Percentiles rank a stretch among this genome's conserved stretches.
These are phyloP conservation scores for Caranx melampygus DNA, from an alignment of 2,113 vertebrate genomes.

Conservation along the genomic window DNA sequence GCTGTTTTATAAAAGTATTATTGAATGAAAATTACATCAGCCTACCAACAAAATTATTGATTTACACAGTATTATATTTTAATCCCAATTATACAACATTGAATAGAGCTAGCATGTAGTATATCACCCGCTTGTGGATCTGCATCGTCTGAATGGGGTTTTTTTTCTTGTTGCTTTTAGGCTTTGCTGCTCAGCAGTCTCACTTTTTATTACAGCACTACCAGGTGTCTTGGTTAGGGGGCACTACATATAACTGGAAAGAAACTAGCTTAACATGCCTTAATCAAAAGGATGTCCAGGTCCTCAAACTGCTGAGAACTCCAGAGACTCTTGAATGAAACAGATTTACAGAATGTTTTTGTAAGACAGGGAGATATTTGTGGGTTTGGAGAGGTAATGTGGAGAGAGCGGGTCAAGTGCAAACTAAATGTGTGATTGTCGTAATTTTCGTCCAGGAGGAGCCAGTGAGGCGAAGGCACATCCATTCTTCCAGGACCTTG, in stretches of 20 bases:
- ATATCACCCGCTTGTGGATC: neutral
- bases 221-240: neutral
- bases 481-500: neutral
- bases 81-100: neutral
- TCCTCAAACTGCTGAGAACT: neutral
- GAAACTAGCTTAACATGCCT: neutral
- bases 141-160: neutral
- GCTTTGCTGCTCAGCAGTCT: neutral
- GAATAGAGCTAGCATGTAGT: neutral
- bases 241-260: neutral
- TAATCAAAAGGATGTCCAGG: neutral
- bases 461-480: neutral
- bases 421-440: neutral
- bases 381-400: neutral
- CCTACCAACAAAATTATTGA: neutral
- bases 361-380: neutral
- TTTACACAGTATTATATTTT: neutral
- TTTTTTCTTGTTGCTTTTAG: neutral
- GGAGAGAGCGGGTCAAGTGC: neutral
- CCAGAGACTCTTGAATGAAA: neutral
- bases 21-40: conserved; percentile 1
- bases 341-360: neutral
- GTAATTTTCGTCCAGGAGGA: neutral
- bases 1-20: neutral
- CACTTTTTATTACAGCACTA: neutral